Percentiles rank a stretch among this genome's conserved stretches.
Evolutionary conservation across 2,797 vertebrate species (phyloP).

Genomic region (Sebastes iracundus): DNA sequence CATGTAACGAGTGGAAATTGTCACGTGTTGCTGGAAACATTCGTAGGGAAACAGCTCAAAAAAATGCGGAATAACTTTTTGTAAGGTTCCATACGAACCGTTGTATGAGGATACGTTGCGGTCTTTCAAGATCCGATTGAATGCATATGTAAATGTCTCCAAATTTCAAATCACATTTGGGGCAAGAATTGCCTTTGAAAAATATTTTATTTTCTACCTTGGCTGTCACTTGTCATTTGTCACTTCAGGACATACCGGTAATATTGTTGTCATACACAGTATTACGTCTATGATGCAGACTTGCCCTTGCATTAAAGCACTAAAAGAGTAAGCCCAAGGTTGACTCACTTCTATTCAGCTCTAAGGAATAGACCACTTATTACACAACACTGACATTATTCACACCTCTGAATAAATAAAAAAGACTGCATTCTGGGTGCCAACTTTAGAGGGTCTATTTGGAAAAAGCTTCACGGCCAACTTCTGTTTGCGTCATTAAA

Average conservation of each 20-base stretch:
- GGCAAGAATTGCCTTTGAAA: too few species aligned
- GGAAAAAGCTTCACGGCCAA: constrained; percentile 28
- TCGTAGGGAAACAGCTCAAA: fast-evolving
- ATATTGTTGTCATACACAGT: not conserved
- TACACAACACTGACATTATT: constrained; percentile 41
- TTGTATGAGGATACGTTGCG: too few species aligned
- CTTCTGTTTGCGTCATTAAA: constrained; percentile 20
- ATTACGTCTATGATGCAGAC: not conserved
- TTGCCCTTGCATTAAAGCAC: not conserved
- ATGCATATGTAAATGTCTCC: too few species aligned
- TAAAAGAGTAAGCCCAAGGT: not conserved
- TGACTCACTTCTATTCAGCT: not conserved
- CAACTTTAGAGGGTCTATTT: constrained; percentile 20
- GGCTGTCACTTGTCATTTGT: too few species aligned
- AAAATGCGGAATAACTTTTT: too few species aligned
- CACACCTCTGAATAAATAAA: constrained; percentile 35
- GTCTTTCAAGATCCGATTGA: too few species aligned
- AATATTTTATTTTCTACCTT: too few species aligned
- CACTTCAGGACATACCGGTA: not conserved
- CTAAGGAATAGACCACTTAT: constrained; percentile 14
- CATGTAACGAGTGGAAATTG: too few species aligned
- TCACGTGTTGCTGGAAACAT: too few species aligned
- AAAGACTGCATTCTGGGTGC: not conserved
- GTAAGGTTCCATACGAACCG: too few species aligned
- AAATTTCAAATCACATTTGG: too few species aligned